Percentiles rank a stretch among this genome's conserved stretches.
These are phyloP conservation scores for Drosophila nr. medialis DNA, from an alignment of 2,888 invertebrate species.

Conservation along the genomic window DNA sequence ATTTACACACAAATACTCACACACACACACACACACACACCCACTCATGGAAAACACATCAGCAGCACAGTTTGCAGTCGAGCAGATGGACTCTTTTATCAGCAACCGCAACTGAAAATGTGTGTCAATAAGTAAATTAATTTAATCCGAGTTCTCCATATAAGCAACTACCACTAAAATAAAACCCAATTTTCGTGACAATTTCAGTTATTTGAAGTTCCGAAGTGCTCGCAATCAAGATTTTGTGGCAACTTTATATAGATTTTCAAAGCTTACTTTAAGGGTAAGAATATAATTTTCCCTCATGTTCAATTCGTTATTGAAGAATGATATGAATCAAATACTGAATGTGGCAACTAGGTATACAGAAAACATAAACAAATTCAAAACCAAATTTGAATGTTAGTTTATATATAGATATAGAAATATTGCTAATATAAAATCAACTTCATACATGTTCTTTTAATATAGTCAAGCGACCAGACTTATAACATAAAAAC, in stretches of 20 bases:
- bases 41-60: not conserved
- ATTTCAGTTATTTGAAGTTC: constrained; percentile 7
- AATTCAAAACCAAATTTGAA: not conserved
- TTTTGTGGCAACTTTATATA: not conserved
- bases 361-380: not conserved
- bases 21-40: not conserved
- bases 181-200: constrained; percentile 18
- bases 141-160: constrained; percentile 55
- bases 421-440: not conserved
- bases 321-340: not conserved
- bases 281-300: too few species aligned
- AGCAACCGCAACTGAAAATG: constrained; percentile 41
- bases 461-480: too few species aligned
- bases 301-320: not conserved
- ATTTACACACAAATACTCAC: constrained; percentile 7
- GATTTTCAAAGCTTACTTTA: not conserved
- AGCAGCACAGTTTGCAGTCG: constrained; percentile 18
- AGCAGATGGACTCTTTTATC: constrained; percentile 35
- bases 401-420: not conserved
- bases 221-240: not conserved
- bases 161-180: constrained; percentile 29
- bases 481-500: not conserved
- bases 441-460: too few species aligned
- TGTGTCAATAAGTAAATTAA: constrained; percentile 71
- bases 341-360: not conserved